A percentile compares a stretch with the other conserved stretches of the same genome.
Conservation (phyloP, 2,113 vertebrate genomes). For the Epinephelus moara region DNA sequence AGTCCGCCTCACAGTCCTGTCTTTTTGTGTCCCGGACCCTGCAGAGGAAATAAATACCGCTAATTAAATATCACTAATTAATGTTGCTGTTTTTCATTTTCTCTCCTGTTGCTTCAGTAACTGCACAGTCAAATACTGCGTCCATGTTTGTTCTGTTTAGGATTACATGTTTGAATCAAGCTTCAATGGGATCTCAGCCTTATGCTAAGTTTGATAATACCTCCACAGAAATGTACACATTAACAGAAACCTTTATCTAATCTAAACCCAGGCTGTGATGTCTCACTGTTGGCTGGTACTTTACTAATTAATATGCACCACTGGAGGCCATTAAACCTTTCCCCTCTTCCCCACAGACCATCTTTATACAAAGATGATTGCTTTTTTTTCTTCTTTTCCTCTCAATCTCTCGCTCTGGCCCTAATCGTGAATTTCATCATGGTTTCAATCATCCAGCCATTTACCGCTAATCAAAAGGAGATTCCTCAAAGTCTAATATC, state of each 20-base stretch:
- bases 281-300: not conserved
- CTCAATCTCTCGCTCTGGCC: not conserved
- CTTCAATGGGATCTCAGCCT: not conserved
- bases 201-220: not conserved
- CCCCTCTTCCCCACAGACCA: not conserved
- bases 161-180: not conserved
- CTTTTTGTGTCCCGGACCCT: not conserved
- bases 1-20: not conserved
- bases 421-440: constrained; percentile 41
- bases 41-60: not conserved
- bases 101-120: not conserved
- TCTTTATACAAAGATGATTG: constrained; percentile 10
- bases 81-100: constrained; percentile 4
- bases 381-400: not conserved
- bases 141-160: not conserved
- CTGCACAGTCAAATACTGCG: not conserved
- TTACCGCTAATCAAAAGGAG: constrained; percentile 46
- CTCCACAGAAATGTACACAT: not conserved
- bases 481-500: constrained; percentile 37
- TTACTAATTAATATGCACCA: constrained; percentile 30
- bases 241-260: not conserved
- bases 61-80: constrained; percentile 37
- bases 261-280: not conserved
- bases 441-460: constrained; percentile 31
- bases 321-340: constrained; percentile 18